Evolutionary conservation across 2,888 invertebrate species (phyloP).

Genomic region (Conistra vaccinii): DNA sequence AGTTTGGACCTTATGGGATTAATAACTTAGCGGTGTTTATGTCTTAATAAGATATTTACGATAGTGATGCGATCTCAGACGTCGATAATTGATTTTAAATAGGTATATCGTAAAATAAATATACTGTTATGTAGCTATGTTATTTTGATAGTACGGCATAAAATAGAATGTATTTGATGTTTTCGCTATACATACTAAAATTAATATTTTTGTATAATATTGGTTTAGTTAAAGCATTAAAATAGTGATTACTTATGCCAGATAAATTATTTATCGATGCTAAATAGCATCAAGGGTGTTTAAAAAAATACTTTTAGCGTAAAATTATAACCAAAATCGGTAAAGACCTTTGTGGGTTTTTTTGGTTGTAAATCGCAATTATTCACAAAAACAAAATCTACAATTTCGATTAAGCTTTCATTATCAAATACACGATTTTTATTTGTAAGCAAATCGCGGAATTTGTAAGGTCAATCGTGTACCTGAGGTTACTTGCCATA

Average conservation of each 20-base stretch:
- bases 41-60: conserved; percentile 81
- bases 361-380: background rate
- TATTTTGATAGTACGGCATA: conserved; percentile 8
- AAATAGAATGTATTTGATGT: background rate
- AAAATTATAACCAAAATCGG: background rate
- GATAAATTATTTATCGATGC: background rate
- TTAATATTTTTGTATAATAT: background rate
- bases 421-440: background rate
- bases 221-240: background rate
- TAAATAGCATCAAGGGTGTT: background rate
- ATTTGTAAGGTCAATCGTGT: conserved; percentile 33
- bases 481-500: conserved; percentile 8
- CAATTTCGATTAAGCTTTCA: background rate
- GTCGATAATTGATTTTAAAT: conserved; percentile 72
- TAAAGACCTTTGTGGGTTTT: background rate
- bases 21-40: conserved; percentile 69
- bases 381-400: background rate
- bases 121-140: conserved; percentile 16
- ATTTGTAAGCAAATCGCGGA: background rate
- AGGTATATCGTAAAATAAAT: conserved; percentile 52
- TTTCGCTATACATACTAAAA: background rate
- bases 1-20: conserved; percentile 16
- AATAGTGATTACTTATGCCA: background rate
- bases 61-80: conserved; percentile 67
- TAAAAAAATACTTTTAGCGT: background rate